A percentile compares a stretch with the other conserved stretches of the same genome.
These are phyloP conservation scores for Coboldia fuscipes DNA, from an alignment of 1,140 invertebrate genomes.

Conservation along the genomic window DNA sequence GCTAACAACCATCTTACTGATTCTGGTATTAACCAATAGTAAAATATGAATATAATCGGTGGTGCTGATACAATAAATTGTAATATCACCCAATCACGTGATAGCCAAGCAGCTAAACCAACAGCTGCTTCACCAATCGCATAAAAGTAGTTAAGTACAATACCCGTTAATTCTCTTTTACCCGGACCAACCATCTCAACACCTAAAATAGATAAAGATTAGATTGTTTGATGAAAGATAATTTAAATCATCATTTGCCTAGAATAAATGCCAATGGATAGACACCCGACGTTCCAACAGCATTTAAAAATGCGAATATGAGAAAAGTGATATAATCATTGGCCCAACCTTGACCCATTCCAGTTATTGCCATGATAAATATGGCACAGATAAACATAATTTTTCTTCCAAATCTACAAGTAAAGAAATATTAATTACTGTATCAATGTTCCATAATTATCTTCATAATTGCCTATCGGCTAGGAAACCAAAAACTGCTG, in stretches of 20 bases:
- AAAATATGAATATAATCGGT: conserved; percentile 27
- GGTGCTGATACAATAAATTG: conserved; percentile 32
- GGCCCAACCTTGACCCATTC: conserved; percentile 27
- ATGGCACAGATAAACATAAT: conserved; percentile 28
- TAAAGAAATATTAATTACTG: too few species aligned
- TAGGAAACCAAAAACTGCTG: conserved; percentile 29
- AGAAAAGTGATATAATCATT: conserved; percentile 29
- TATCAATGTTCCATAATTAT: background rate
- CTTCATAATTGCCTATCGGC: conserved; percentile 27
- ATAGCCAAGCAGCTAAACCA: conserved; percentile 30
- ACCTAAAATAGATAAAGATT: conserved; percentile 11
- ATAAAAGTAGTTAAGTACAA: conserved; percentile 41
- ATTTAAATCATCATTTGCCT: conserved; percentile 20
- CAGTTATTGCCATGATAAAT: conserved; percentile 29
- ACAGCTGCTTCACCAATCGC: conserved; percentile 36
- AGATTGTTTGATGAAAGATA: background rate
- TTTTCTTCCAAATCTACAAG: conserved; percentile 33
- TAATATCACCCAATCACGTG: conserved; percentile 33
- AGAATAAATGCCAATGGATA: conserved; percentile 38
- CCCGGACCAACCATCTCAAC: conserved; percentile 40
- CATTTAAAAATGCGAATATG: conserved; percentile 31
- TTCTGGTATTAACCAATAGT: conserved; percentile 38
- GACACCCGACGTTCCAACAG: conserved; percentile 32
- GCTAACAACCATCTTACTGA: conserved; percentile 38
- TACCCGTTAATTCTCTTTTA: conserved; percentile 37